A percentile compares a stretch with the other conserved stretches of the same genome.
These are phyloP conservation scores for Philereme transversata DNA, from an alignment of 2,888 invertebrate genomes.

Conservation along the genomic window DNA sequence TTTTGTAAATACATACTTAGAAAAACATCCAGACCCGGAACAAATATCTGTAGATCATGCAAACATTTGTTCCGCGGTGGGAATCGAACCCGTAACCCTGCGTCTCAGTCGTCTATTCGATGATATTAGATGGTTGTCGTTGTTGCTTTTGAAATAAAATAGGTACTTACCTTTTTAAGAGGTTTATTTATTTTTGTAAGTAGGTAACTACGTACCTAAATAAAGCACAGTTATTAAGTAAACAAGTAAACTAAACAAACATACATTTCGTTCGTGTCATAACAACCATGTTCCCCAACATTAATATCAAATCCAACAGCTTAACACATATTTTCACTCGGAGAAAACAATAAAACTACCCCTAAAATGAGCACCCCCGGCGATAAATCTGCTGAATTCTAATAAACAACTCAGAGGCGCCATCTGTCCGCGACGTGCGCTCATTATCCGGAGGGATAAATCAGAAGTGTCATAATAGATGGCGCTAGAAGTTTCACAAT, in stretches of 20 bases:
- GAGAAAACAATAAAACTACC: slow-evolving; percentile 38
- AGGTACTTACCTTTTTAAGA: background rate
- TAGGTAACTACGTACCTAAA: too few relatives aligned
- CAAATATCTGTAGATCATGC: too few relatives aligned
- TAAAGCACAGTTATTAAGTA: too few relatives aligned
- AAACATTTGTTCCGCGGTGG: too few relatives aligned
- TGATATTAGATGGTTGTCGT: too few relatives aligned
- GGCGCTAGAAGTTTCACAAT: slow-evolving; percentile 69
- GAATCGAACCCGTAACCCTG: too few relatives aligned
- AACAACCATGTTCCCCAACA: background rate
- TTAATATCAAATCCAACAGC: slow-evolving; percentile 20
- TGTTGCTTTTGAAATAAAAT: background rate
- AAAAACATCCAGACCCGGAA: too few relatives aligned
- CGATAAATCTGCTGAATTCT: slow-evolving; percentile 71
- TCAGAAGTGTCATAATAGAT: slow-evolving; percentile 69
- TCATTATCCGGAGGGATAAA: slow-evolving; percentile 70
- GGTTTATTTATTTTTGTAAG: too few relatives aligned
- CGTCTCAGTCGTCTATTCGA: too few relatives aligned
- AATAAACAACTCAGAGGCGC: slow-evolving; percentile 44
- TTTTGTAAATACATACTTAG: too few relatives aligned
- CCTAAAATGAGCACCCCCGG: slow-evolving; percentile 37
- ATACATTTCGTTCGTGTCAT: background rate
- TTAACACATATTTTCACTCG: slow-evolving; percentile 37
- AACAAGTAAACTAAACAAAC: too few relatives aligned
- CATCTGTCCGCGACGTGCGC: slow-evolving; percentile 62